These are phyloP conservation scores for Drosophila gaucha DNA, from an alignment of 2,888 invertebrate genomes.

Conservation along the genomic window DNA sequence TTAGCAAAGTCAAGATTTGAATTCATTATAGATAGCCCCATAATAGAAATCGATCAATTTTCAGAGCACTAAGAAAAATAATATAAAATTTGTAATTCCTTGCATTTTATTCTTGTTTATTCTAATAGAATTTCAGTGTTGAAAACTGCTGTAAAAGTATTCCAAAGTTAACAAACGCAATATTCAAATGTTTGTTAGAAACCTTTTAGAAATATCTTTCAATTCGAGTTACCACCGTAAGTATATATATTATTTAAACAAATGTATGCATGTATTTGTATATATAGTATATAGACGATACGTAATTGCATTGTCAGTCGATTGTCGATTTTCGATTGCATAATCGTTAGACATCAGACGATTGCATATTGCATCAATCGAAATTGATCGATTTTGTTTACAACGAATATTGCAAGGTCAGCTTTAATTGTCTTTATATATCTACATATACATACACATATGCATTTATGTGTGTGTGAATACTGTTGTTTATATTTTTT, in stretches of 20 bases:
- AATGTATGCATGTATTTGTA: slow-evolving; percentile 14
- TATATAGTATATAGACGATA: slow-evolving; percentile 4
- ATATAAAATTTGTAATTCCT: no score
- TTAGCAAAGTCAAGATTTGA: no score
- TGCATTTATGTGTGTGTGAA: neutral
- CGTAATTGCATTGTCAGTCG: slow-evolving; percentile 41
- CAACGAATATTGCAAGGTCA: slow-evolving; percentile 48
- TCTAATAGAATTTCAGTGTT: no score
- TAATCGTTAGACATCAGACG: slow-evolving; percentile 31
- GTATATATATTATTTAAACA: neutral
- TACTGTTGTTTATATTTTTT: slow-evolving; percentile 13
- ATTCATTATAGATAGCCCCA: no score
- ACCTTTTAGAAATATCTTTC: neutral
- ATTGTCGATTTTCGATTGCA: slow-evolving; percentile 47
- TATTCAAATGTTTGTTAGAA: no score
- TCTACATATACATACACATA: neutral
- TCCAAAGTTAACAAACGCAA: no score
- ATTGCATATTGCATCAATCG: slow-evolving; percentile 48
- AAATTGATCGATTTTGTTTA: slow-evolving; percentile 57
- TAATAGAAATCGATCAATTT: no score
- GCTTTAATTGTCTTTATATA: slow-evolving; percentile 39
- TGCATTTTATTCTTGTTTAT: no score
- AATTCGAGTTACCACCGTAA: slow-evolving; percentile 17
- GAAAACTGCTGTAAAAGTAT: no score
- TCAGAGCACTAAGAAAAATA: no score